Evolutionary conservation across 2,797 vertebrate species (phyloP).

Genomic region (Neostethus bicornis): DNA sequence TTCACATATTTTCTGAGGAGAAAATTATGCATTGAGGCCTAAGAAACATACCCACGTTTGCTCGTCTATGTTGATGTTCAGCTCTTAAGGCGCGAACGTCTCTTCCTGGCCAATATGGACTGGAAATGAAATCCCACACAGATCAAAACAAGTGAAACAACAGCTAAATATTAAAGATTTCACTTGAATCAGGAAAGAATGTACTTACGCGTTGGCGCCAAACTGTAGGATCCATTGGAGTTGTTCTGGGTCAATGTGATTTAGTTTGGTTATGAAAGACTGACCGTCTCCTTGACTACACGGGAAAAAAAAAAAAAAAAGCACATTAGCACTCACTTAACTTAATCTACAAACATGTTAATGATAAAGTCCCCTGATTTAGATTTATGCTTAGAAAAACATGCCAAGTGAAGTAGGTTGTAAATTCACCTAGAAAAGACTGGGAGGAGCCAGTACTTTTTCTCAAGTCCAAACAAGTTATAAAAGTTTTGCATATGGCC

Average conservation of each 20-base stretch:
- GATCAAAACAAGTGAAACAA: conserved; percentile 19
- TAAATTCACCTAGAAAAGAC: conserved; percentile 87
- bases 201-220: conserved; percentile 84
- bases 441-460: conserved; percentile 89
- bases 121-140: conserved; percentile 56
- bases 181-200: neutral
- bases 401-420: too few relatives aligned
- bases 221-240: conserved; percentile 82
- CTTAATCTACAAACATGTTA: neutral
- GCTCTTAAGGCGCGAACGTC: conserved; percentile 32
- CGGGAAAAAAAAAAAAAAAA: conserved; percentile 3
- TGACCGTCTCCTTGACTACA: conserved; percentile 92
- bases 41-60: conserved; percentile 60
- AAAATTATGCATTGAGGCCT: neutral
- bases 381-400: too few relatives aligned
- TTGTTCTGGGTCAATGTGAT: conserved; percentile 90
- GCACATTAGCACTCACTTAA: neutral
- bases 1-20: neutral
- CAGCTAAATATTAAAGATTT: neutral
- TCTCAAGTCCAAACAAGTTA: conserved; percentile 91
- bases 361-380: too few relatives aligned
- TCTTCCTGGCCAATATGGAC: conserved; percentile 81
- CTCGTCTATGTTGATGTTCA: conserved; percentile 70
- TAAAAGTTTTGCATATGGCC: conserved; percentile 87
- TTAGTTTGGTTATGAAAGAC: conserved; percentile 90